phyloP scores from a whole-genome alignment of 2,888 invertebrate species.

The Dorcus hopei region DNA sequence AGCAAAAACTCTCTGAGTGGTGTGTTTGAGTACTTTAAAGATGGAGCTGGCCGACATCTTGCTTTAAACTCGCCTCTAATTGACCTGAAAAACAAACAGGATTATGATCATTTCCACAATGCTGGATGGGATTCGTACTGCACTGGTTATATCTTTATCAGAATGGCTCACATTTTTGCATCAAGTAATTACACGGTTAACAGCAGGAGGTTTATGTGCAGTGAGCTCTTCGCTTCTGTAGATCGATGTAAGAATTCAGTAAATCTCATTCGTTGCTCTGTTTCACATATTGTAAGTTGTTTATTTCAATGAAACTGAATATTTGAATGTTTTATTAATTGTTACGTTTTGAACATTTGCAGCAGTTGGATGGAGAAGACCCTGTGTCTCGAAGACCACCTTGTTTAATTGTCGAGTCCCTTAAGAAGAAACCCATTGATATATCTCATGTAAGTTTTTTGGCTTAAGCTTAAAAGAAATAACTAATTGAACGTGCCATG shows the following conservation, averaged over 20 bases:
- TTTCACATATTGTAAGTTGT: constrained; percentile 57
- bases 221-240: constrained; percentile 55
- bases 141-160: constrained; percentile 69
- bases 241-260: constrained; percentile 54
- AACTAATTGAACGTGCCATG: no score
- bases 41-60: constrained; percentile 47
- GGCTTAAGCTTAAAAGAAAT: background rate
- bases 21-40: constrained; percentile 60
- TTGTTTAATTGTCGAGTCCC: constrained; percentile 50
- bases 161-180: constrained; percentile 61
- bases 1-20: constrained; percentile 54
- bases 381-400: constrained; percentile 52
- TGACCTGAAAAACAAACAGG: constrained; percentile 30
- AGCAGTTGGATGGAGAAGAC: constrained; percentile 55
- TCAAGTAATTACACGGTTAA: constrained; percentile 51
- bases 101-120: constrained; percentile 56
- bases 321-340: background rate
- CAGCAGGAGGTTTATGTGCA: constrained; percentile 51
- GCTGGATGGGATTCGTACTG: constrained; percentile 85
- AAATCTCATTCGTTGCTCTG: constrained; percentile 59
- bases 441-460: constrained; percentile 35
- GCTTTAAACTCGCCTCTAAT: constrained; percentile 47
- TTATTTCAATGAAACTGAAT: background rate
- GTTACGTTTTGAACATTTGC: background rate
- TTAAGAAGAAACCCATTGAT: constrained; percentile 35